These are phyloP conservation scores for Pogonocichla stellata DNA, from an alignment of 2,113 vertebrate genomes.

Conservation along the genomic window DNA sequence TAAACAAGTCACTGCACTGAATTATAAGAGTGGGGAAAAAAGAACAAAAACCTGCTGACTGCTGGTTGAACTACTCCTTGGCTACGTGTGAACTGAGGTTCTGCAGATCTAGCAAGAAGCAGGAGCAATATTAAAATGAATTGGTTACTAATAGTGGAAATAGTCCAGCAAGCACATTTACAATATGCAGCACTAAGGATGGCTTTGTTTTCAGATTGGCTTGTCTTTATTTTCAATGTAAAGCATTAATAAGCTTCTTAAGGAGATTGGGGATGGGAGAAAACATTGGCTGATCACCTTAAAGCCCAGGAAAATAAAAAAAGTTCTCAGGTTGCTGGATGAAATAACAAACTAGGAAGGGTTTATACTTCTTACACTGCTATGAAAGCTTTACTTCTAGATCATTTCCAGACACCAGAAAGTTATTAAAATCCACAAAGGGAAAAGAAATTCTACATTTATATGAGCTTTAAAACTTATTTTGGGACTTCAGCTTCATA, in stretches of 20 bases:
- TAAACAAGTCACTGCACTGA: conserved; percentile 48
- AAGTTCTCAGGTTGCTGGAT: conserved; percentile 41
- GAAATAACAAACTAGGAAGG: conserved; percentile 56
- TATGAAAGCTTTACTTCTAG: conserved; percentile 57
- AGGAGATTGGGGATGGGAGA: not conserved
- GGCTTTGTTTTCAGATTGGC: conserved; percentile 23
- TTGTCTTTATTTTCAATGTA: conserved; percentile 54
- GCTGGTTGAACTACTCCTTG: not conserved
- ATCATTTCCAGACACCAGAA: conserved; percentile 61
- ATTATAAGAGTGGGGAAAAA: not conserved
- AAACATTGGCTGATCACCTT: conserved; percentile 43
- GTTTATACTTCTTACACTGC: conserved; percentile 48
- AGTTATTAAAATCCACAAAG: conserved; percentile 48
- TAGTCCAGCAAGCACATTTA: conserved; percentile 15
- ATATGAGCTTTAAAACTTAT: conserved; percentile 11
- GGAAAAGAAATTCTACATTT: conserved; percentile 41
- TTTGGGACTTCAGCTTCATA: not conserved
- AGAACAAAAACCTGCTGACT: conserved; percentile 2
- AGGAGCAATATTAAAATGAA: conserved; percentile 25
- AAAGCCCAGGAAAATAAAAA: conserved; percentile 42
- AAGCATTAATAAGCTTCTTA: conserved; percentile 38
- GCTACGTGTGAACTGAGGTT: conserved; percentile 1
- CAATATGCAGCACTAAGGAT: not conserved
- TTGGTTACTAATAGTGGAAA: conserved; percentile 35
- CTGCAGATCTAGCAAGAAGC: conserved; percentile 19